Evolutionary conservation across 1,140 invertebrate genomes (phyloP).

Genomic region (Diachasmimorpha longicaudata): DNA sequence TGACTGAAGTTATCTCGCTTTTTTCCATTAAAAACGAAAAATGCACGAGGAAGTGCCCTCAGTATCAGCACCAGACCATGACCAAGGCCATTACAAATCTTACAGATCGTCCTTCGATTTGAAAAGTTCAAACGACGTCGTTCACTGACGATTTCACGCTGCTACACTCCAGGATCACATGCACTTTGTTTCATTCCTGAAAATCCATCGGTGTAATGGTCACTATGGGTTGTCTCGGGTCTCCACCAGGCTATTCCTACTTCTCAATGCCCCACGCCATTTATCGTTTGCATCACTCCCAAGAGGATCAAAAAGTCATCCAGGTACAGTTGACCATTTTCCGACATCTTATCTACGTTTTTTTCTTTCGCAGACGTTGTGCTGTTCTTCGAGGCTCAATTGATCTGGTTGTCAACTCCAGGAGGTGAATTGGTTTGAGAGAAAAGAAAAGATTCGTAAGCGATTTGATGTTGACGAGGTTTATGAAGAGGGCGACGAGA

Average conservation of each 20-base stretch:
- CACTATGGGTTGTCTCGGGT: neutral
- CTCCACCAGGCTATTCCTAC: neutral
- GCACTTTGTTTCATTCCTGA: neutral
- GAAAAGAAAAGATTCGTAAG: neutral
- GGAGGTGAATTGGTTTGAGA: neutral
- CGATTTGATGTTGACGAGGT: neutral
- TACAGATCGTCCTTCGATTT: conserved; percentile 15
- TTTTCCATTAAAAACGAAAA: too few species aligned
- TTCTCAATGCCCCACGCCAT: neutral
- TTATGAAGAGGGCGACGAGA: neutral
- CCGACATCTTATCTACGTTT: neutral
- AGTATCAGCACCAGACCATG: neutral
- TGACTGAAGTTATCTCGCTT: too few species aligned
- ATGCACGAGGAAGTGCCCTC: too few species aligned
- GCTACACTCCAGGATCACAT: neutral
- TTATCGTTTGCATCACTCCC: neutral
- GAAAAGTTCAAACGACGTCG: conserved; percentile 39
- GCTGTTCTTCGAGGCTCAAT: neutral
- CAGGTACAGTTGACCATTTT: neutral
- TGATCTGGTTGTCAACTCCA: neutral
- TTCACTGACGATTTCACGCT: conserved; percentile 13
- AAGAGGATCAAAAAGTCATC: neutral
- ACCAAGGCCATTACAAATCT: conserved; percentile 35
- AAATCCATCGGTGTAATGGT: conserved; percentile 16
- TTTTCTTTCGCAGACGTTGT: neutral